Conservation (phyloP, 2,113 vertebrate genomes). For the Aythya baeri region DNA sequence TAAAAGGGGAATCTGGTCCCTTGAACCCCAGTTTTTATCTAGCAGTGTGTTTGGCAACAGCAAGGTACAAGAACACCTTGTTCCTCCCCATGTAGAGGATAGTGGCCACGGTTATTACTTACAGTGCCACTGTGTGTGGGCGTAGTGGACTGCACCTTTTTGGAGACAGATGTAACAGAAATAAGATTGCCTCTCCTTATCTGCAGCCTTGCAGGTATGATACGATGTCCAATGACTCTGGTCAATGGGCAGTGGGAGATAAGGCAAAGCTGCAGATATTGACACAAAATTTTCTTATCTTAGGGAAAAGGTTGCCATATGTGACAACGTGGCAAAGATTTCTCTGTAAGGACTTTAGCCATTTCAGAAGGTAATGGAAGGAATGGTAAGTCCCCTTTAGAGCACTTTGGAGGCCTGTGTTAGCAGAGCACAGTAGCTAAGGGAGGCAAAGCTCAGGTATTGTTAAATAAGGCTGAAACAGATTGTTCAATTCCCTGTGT, state of each 20-base stretch:
- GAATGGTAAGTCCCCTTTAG: neutral
- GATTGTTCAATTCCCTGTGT: neutral
- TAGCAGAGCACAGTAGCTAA: neutral
- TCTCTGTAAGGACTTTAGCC: neutral
- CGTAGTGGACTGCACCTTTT: neutral
- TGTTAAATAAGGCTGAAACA: neutral
- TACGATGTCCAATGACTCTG: neutral
- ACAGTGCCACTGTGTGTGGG: neutral
- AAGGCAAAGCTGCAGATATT: neutral
- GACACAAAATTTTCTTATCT: neutral
- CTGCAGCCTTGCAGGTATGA: neutral
- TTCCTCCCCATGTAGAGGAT: neutral
- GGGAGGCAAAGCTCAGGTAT: conserved; percentile 21
- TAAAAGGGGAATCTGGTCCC: neutral
- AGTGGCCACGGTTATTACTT: rapidly evolving
- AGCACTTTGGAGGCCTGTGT: neutral
- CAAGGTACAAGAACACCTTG: neutral
- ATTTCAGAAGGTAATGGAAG: neutral
- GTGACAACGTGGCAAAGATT: rapidly evolving
- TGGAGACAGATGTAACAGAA: neutral
- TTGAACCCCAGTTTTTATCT: neutral
- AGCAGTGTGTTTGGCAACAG: neutral
- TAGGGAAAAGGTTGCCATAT: neutral
- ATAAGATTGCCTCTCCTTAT: rapidly evolving
- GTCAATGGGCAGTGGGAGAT: too few species aligned